These are phyloP conservation scores for Graphium colonna DNA, from an alignment of 2,888 invertebrate genomes.

Conservation along the genomic window DNA sequence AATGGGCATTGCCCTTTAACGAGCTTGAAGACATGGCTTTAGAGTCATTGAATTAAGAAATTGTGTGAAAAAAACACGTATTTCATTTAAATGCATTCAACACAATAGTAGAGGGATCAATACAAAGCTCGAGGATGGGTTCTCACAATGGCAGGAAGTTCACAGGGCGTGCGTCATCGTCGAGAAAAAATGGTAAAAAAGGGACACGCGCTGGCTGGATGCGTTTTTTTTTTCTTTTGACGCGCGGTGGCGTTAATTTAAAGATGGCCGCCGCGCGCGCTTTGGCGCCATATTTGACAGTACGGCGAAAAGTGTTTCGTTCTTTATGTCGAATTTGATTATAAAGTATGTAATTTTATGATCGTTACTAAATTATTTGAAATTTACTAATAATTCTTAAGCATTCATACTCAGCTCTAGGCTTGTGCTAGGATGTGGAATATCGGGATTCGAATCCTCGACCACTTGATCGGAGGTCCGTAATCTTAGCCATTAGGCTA, in stretches of 20 bases:
- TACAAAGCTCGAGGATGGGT: slow-evolving; percentile 32
- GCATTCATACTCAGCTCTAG: too few species aligned
- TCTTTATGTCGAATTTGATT: not conserved
- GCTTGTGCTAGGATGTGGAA: too few species aligned
- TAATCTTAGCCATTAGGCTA: too few species aligned
- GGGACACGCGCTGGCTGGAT: slow-evolving; percentile 34
- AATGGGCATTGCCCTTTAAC: too few species aligned
- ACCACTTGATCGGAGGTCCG: too few species aligned
- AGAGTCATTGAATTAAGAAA: slow-evolving; percentile 30
- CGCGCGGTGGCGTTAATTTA: slow-evolving; percentile 37
- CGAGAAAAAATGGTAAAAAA: slow-evolving; percentile 44
- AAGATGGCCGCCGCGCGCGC: slow-evolving; percentile 39
- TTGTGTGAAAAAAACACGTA: too few species aligned
- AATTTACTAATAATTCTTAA: too few species aligned
- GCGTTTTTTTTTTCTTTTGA: slow-evolving; percentile 49
- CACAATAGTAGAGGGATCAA: slow-evolving; percentile 8
- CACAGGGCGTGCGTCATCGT: slow-evolving; percentile 69
- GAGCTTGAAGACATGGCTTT: not conserved
- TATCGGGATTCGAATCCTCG: too few species aligned
- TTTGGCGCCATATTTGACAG: slow-evolving; percentile 14
- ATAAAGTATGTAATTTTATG: too few species aligned
- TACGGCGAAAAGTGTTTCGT: not conserved
- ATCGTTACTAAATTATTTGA: too few species aligned
- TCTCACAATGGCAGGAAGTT: slow-evolving; percentile 77
- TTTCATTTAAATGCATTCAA: too few species aligned